These are phyloP conservation scores for Drosophila conformis DNA, from an alignment of 2,888 invertebrate genomes.

Conservation along the genomic window DNA sequence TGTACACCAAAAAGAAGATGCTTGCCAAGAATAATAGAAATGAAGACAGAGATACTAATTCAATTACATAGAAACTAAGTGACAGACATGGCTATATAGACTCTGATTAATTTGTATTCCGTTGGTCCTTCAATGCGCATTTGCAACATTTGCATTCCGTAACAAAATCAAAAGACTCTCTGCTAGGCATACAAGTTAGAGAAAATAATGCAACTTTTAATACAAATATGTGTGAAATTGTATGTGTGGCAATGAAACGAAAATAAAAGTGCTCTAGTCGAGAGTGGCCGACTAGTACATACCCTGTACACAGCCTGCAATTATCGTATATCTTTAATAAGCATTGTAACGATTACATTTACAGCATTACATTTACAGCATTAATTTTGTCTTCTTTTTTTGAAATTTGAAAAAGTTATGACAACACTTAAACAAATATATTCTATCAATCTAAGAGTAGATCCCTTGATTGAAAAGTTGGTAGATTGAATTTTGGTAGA, in stretches of 20 bases:
- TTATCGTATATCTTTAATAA: not conserved
- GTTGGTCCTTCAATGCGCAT: conserved; percentile 13
- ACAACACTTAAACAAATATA: not conserved
- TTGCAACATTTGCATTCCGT: conserved; percentile 1
- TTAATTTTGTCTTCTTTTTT: too few species aligned
- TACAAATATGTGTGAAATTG: conserved; percentile 12
- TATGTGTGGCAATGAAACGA: conserved; percentile 4
- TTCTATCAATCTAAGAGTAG: not conserved
- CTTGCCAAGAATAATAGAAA: not conserved
- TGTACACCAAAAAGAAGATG: not conserved
- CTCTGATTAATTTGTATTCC: not conserved
- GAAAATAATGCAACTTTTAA: conserved; percentile 20
- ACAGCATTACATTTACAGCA: not conserved
- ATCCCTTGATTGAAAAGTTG: not conserved
- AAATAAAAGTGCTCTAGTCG: conserved; percentile 12
- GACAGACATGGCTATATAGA: conserved; percentile 5
- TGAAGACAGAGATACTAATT: conserved; percentile 1
- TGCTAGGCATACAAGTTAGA: conserved; percentile 18
- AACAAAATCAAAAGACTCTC: conserved; percentile 11
- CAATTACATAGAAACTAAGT: not conserved
- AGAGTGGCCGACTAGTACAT: not conserved
- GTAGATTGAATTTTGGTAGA: not conserved
- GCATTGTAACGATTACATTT: not conserved
- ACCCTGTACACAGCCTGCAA: conserved; percentile 7
- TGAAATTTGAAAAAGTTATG: too few species aligned